Evolutionary conservation across 2,888 invertebrate genomes (phyloP), one percentile per base, ranked within the genome.

Genomic region (Meiosimyza decipiens): DNA sequence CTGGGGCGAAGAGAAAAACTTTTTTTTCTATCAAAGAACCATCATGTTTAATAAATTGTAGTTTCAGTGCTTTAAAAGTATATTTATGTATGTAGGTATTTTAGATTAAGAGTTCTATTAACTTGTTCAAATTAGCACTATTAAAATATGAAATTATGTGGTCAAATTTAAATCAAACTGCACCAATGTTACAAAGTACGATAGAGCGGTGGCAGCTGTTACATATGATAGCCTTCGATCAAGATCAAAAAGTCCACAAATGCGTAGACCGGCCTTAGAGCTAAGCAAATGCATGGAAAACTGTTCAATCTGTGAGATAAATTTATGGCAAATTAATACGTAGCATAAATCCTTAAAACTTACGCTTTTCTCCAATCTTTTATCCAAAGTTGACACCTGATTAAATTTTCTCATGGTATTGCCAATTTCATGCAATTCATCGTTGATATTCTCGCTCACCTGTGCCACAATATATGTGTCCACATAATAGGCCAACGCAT

Each of bases 111-210:
- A 3, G 9, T 7, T 40, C 40, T 40, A 18, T 18, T 3, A n/a
- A 11, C 9, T 3, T 55, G n/a, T 18, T 55, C n/a, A n/a, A n/a
- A n/a, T 18, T 55, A 55, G 22, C 18, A 55, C 2, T 28, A 28
- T 28, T 28, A 28, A 28, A 4, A 28, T 28, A 3, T 2, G 28
- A 12, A 18, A 16, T 55, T 3, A 12, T 9, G 4, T 28, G 71
- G 65, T 75, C 71, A 73, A 72, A 68, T 75, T 76, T 60, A 78
- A 59, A 73, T 83, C 81, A 64, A 82, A 83, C 57, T 83, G 83
- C n/a, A 83, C 80, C 22, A 84, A 77, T 13, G 83, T 83, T 54
- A 83, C 82, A 69, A 84, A 83, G 52, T 83, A 82, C 40, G 81
- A 79, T 50, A 83, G 80, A 16, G 77, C 83, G 6, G 82, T 79